Conservation (phyloP, 2,113 vertebrate species). For the Trochalopteron elliotii region DNA sequence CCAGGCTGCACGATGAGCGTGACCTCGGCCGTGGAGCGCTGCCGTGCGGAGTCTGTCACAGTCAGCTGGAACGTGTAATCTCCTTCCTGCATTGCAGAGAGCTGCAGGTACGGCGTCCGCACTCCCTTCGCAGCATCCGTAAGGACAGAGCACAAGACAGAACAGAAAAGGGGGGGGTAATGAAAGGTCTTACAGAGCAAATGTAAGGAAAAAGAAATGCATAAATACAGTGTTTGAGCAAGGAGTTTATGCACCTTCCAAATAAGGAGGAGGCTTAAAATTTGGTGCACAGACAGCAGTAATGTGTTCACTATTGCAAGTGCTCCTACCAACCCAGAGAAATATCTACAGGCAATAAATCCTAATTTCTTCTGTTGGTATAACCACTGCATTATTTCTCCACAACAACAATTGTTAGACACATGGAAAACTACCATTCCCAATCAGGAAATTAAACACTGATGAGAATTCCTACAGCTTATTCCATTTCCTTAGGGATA, state of each 20-base stretch:
- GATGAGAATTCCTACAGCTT: background rate
- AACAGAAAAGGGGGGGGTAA: background rate
- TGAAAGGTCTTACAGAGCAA: background rate
- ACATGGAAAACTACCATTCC: background rate
- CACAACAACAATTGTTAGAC: background rate
- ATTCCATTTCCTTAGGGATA: background rate
- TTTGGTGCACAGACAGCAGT: background rate
- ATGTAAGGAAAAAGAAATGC: background rate
- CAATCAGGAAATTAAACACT: background rate
- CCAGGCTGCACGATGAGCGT: constrained; percentile 76
- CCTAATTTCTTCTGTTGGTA: background rate
- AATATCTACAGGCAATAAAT: background rate
- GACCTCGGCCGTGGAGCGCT: constrained; percentile 73
- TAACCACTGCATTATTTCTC: background rate
- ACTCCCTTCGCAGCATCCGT: constrained; percentile 46
- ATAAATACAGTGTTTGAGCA: background rate
- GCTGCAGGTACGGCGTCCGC: constrained; percentile 72
- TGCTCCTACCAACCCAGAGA: background rate
- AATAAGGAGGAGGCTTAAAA: background rate
- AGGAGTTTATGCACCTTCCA: background rate
- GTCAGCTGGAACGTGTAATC: constrained; percentile 78
- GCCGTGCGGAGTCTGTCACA: constrained; percentile 76
- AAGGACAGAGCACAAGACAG: accelerated
- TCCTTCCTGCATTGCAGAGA: constrained; percentile 79
- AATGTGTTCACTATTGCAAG: background rate